phyloP scores from a whole-genome alignment of 2,113 vertebrate genomes.

The Micronycteris hirsuta region DNA sequence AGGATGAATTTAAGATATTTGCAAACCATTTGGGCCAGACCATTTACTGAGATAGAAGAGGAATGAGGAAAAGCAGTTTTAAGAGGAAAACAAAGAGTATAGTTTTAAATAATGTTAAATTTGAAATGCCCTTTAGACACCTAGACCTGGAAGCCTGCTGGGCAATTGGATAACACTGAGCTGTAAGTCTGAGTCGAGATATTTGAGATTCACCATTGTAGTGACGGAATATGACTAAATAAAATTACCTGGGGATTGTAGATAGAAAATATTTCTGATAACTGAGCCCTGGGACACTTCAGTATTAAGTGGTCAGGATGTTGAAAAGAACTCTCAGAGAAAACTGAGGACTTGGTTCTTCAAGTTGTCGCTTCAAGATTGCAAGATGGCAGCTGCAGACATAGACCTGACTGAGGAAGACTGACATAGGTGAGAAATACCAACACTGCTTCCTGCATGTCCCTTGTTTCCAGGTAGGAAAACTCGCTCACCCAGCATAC shows the following conservation, averaged over 20 bases:
- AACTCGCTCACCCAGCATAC: background rate
- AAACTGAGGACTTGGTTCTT: background rate
- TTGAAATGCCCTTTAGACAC: background rate
- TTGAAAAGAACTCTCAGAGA: background rate
- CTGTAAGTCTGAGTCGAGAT: background rate
- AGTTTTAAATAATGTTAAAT: slow-evolving; percentile 12
- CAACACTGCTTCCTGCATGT: fast-evolving
- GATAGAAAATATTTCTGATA: background rate
- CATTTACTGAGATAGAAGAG: background rate
- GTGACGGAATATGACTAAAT: background rate
- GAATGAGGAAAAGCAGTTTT: background rate
- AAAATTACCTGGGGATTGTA: background rate
- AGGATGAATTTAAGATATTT: background rate
- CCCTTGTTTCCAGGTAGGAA: background rate
- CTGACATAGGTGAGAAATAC: background rate
- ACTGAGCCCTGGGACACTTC: background rate
- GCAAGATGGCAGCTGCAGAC: background rate
- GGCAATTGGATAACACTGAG: background rate
- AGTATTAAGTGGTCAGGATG: background rate
- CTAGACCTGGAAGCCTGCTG: background rate
- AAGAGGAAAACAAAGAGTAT: background rate
- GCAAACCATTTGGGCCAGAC: background rate
- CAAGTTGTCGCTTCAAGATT: background rate
- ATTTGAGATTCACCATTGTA: background rate
- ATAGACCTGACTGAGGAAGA: background rate